Conservation (phyloP, 2,888 invertebrate genomes). For the Cryptus armator region DNA sequence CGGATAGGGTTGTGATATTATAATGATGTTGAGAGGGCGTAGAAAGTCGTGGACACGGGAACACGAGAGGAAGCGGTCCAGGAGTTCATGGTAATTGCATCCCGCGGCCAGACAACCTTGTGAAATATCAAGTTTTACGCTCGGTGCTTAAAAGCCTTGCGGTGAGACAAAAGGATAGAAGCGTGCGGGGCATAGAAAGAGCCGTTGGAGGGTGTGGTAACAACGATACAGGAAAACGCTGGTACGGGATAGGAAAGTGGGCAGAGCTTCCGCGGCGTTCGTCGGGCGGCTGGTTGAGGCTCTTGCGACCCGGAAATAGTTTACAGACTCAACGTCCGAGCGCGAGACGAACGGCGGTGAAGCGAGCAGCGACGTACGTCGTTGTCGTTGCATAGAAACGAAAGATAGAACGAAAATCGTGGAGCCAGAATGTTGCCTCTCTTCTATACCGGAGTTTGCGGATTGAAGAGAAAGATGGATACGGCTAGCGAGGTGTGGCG, state of each 20-base stretch:
- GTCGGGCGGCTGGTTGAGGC: not conserved
- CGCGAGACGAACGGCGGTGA: not conserved
- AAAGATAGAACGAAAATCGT: conserved; percentile 10
- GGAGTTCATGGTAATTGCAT: conserved; percentile 38
- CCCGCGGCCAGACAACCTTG: conserved; percentile 44
- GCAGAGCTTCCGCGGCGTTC: not conserved
- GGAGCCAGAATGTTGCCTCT: not conserved
- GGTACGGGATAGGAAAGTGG: conserved; percentile 1
- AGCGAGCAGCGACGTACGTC: not conserved
- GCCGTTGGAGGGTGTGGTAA: conserved; percentile 1
- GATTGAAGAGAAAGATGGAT: conserved; percentile 51
- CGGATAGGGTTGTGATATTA: conserved; percentile 3
- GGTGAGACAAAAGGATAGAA: conserved; percentile 38
- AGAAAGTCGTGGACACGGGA: not conserved
- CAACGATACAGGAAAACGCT: not conserved
- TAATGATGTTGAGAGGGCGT: conserved; percentile 17
- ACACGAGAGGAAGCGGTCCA: not conserved
- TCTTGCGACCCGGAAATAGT: conserved; percentile 13
- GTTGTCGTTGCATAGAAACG: conserved; percentile 2
- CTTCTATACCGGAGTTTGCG: conserved; percentile 1
- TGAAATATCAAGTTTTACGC: conserved; percentile 50
- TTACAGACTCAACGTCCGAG: not conserved
- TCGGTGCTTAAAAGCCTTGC: conserved; percentile 55
- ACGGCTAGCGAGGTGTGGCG: conserved; percentile 52
- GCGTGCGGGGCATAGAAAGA: not conserved